phyloP scores from a whole-genome alignment of 2,888 invertebrate genomes.

The Sycophila texana region DNA sequence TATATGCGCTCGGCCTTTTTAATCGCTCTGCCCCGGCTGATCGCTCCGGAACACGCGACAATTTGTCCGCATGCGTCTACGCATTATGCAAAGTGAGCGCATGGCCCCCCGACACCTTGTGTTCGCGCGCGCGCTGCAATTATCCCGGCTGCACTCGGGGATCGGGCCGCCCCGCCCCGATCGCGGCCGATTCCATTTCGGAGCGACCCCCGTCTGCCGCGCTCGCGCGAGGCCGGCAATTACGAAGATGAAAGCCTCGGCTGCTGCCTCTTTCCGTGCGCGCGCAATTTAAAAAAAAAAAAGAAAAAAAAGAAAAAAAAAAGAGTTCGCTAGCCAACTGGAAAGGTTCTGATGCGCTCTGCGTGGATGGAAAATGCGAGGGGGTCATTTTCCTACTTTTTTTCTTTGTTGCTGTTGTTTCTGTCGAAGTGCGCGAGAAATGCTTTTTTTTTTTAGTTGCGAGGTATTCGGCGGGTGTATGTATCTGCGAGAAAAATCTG shows the following conservation, averaged over 20 bases:
- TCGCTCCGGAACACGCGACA: constrained; percentile 18
- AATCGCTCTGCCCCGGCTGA: background rate
- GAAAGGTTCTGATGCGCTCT: background rate
- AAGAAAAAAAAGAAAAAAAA: background rate
- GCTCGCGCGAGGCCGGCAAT: constrained; percentile 27
- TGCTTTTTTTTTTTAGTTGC: constrained; percentile 31
- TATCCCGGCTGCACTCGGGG: background rate
- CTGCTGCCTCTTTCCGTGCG: constrained; percentile 31
- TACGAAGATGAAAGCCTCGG: constrained; percentile 51
- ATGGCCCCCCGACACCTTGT: background rate
- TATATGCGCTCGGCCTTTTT: background rate
- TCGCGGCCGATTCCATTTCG: constrained; percentile 15
- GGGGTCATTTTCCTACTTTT: background rate
- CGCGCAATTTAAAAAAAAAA: constrained; percentile 20
- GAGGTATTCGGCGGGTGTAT: background rate
- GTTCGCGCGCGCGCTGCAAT: constrained; percentile 8
- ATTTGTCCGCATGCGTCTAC: constrained; percentile 17
- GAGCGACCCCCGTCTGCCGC: background rate
- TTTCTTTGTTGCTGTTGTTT: background rate
- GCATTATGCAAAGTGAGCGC: background rate
- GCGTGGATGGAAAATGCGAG: background rate
- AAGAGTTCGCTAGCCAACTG: background rate
- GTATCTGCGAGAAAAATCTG: constrained; percentile 16
- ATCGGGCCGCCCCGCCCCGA: background rate
- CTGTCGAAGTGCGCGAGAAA: background rate